Base-by-base conservation (phyloP, 2,797 vertebrate species). In the Sebastes minor region DNA sequence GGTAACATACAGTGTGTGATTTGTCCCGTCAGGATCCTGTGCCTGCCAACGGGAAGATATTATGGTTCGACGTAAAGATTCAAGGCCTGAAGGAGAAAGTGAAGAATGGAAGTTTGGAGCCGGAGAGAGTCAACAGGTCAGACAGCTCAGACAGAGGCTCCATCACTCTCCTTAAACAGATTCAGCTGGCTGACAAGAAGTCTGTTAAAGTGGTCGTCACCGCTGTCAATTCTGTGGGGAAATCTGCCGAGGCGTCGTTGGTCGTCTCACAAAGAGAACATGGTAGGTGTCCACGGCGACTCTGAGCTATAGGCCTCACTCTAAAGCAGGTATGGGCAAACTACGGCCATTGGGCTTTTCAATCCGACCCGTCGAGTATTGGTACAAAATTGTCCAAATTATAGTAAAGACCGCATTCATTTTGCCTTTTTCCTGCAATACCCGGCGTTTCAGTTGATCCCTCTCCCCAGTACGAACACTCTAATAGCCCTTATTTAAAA, bases 41-140 rank as follows among this genome's bases (percentile, higher is more conserved):
- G 74, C 72, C 91, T 83, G 81, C 97, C 66, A 98, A 99, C 71
- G 98, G 98, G 71, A 92, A 77, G 88, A 97, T 99, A 67, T 71
- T 85, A 56, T 70, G 67, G 2, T 98, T 97, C 86, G 83, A 96
- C 76, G 67, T 98, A 8, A 92, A 33, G 23, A 72, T 85, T 77
- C 72, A 83, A 86, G 73, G 77, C 1, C 55, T 1, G 0, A 30
- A 46, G 42, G 63, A 74, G 3, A 63, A 66, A 68, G 4, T 6
- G 8, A 59, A 8, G 18, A 85, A 69, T 52, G 60, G 32, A 28
- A 86, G 35, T 25, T 5, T 0, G 16, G 30, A 42, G 13, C 53
- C 23, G 77, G 70, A 86, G 60, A 66, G 1, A 71, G 49, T 62
- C 77, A 95, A 83, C 33, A 11, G 53, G 11, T 95, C 93, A 5